These are phyloP conservation scores for Netelia fuscicornis DNA, from an alignment of 2,888 invertebrate species.

Conservation along the genomic window DNA sequence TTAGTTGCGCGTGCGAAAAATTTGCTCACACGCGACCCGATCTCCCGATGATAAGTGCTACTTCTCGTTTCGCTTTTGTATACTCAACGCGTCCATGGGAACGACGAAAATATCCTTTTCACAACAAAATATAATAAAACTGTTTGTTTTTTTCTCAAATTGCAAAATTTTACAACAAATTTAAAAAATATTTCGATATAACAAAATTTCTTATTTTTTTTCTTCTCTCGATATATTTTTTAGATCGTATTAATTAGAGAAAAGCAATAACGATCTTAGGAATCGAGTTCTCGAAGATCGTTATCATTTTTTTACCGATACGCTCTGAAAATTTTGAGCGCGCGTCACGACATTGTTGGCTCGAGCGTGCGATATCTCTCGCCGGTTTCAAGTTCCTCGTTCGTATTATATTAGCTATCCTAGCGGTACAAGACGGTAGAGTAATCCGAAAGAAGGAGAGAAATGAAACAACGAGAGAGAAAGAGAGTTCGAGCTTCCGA, in stretches of 20 bases:
- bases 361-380: neutral
- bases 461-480: slow-evolving; percentile 19
- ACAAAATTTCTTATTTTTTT: too few species aligned
- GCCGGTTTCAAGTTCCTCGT: slow-evolving; percentile 3
- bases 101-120: neutral
- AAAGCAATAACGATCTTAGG: too few species aligned
- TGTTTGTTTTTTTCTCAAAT: too few species aligned
- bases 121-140: neutral
- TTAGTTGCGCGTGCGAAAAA: neutral
- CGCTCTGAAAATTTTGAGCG: neutral
- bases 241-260: too few species aligned
- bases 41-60: neutral
- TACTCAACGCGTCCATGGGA: neutral
- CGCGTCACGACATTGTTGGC: neutral
- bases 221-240: too few species aligned
- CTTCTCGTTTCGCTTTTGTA: neutral
- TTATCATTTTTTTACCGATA: too few species aligned
- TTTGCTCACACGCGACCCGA: neutral
- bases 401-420: slow-evolving; percentile 21
- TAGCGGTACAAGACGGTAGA: slow-evolving; percentile 10
- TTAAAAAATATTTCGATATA: too few species aligned
- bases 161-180: neutral
- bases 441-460: neutral
- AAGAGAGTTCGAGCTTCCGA: slow-evolving; percentile 61
- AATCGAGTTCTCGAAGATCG: too few species aligned